Evolutionary conservation across 2,888 invertebrate species (phyloP).

Genomic region (Tiliacea citrago): DNA sequence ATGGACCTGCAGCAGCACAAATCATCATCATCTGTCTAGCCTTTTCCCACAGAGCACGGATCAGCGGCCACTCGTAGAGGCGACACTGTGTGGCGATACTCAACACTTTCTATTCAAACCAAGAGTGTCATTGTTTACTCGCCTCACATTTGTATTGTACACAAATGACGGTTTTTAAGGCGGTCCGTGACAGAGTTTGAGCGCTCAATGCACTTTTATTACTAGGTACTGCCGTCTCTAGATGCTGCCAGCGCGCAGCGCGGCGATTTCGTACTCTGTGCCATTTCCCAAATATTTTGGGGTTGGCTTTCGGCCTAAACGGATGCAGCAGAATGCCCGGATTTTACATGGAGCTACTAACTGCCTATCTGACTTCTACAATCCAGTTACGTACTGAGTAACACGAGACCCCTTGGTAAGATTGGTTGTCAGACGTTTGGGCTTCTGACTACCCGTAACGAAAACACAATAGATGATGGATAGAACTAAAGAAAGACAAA

Average conservation of each 20-base stretch:
- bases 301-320: background rate
- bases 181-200: too few relatives aligned
- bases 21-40: background rate
- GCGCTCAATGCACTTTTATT: too few relatives aligned
- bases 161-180: too few relatives aligned
- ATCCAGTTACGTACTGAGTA: background rate
- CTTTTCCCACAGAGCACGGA: background rate
- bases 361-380: background rate
- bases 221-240: too few relatives aligned
- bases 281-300: background rate
- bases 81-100: too few relatives aligned
- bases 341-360: background rate
- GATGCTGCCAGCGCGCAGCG: background rate
- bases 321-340: background rate
- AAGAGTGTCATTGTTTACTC: too few relatives aligned
- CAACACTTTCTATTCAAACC: too few relatives aligned
- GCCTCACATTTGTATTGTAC: too few relatives aligned
- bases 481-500: background rate
- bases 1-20: background rate
- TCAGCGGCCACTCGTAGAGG: too few relatives aligned
- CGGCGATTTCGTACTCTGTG: too few relatives aligned
- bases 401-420: background rate
- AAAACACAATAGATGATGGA: too few relatives aligned
- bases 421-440: background rate
- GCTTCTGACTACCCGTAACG: background rate